Evolutionary conservation across 53 echinoderm and acorn worm genomes (phyloP).

Genomic region (Echinarachnius parma): DNA sequence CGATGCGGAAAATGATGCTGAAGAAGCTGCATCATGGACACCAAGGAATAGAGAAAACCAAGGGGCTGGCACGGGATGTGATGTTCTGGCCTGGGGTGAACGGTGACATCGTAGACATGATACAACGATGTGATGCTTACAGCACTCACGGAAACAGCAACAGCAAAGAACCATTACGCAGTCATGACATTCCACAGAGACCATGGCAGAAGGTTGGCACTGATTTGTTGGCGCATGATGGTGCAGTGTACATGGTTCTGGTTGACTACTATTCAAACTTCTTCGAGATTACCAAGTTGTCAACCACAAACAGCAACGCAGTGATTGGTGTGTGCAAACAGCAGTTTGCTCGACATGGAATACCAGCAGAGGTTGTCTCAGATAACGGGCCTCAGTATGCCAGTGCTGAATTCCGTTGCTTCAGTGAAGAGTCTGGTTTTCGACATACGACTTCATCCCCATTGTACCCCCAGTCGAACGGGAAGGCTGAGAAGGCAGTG

Average conservation of each 20-base stretch:
- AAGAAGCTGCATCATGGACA: conserved; percentile 38
- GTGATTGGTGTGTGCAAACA: conserved; percentile 44
- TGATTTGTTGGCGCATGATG: conserved; percentile 30
- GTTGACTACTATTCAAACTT: conserved; percentile 67
- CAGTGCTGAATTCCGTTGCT: conserved; percentile 32
- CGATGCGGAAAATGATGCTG: conserved; percentile 29
- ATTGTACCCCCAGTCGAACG: conserved; percentile 49
- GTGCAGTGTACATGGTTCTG: conserved; percentile 15
- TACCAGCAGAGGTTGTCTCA: conserved; percentile 42
- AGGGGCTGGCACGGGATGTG: conserved; percentile 31
- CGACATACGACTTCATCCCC: conserved; percentile 45
- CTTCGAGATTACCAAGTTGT: conserved; percentile 53
- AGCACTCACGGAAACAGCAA: conserved; percentile 4
- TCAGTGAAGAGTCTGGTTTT: conserved; percentile 42
- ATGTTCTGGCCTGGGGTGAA: conserved; percentile 30
- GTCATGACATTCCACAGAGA: conserved; percentile 42
- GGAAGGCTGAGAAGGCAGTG: conserved; percentile 51
- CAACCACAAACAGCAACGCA: conserved; percentile 3
- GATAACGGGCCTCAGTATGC: conserved; percentile 52
- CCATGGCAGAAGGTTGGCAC: conserved; percentile 47
- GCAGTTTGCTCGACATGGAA: conserved; percentile 58
- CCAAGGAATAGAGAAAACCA: conserved; percentile 51
- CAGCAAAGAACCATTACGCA: conserved; percentile 24
- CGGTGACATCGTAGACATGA: conserved; percentile 7
- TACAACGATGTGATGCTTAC: conserved; percentile 25